A percentile compares a stretch with the other conserved stretches of the same genome.
These are phyloP conservation scores for Sebastes schlegelii DNA, from an alignment of 2,113 vertebrate genomes.

Conservation along the genomic window DNA sequence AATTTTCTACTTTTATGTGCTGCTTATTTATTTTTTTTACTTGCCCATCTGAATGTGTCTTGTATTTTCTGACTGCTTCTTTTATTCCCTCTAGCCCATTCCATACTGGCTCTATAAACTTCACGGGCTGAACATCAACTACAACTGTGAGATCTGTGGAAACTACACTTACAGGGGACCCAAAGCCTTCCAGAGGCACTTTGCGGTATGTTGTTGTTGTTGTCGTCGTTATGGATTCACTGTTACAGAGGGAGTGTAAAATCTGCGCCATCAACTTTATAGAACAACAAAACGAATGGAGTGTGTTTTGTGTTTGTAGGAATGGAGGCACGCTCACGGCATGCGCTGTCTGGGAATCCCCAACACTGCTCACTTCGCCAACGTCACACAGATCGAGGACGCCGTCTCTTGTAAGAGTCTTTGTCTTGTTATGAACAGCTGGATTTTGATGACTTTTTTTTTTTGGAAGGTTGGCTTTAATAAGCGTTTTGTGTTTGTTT, in stretches of 20 bases:
- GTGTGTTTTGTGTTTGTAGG: slow-evolving; percentile 76
- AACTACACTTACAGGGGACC: slow-evolving; percentile 99
- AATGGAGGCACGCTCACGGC: slow-evolving; percentile 97
- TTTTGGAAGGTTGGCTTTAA: not conserved
- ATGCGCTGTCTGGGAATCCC: slow-evolving; percentile 98
- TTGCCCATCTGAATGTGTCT: not conserved
- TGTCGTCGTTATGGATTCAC: not conserved
- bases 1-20: not conserved
- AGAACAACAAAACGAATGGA: not conserved
- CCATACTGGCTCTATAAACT: slow-evolving; percentile 98
- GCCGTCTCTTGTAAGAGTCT: slow-evolving; percentile 92
- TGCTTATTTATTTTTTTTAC: not conserved
- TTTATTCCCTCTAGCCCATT: slow-evolving; percentile 87
- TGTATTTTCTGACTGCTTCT: not conserved
- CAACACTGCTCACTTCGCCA: slow-evolving; percentile 98
- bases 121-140: slow-evolving; percentile 98
- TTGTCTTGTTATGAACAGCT: rapidly evolving
- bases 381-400: slow-evolving; percentile 98
- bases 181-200: slow-evolving; percentile 94
- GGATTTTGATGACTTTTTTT: not conserved
- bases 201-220: slow-evolving; percentile 57
- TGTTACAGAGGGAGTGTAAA: not conserved
- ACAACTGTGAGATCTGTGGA: slow-evolving; percentile 99
- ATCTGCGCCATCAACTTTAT: not conserved
- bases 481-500: not conserved